These are phyloP conservation scores for Pantala flavescens DNA, from an alignment of 1,140 invertebrate species.

Conservation along the genomic window DNA sequence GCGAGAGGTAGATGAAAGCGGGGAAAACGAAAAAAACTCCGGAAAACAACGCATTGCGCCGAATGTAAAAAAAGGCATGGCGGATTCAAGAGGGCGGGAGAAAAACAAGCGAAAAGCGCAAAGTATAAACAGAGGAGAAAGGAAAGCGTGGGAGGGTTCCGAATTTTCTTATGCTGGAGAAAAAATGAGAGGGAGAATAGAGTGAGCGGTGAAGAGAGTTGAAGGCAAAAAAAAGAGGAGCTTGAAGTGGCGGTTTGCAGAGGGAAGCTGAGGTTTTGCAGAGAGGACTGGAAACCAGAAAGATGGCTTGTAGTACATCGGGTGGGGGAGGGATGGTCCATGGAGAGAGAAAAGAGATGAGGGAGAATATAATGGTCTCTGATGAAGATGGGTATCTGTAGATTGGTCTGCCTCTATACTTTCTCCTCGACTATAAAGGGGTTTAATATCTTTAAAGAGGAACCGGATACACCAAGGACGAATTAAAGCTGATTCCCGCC, in stretches of 20 bases:
- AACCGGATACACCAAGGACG: no score
- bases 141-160: background rate
- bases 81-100: background rate
- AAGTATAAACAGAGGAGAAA: background rate
- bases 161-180: background rate
- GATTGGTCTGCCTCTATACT: no score
- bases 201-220: background rate
- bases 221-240: background rate
- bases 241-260: background rate
- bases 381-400: no score
- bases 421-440: no score
- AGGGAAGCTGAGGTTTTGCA: background rate
- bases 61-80: background rate
- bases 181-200: background rate
- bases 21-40: no score
- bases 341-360: background rate
- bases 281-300: background rate
- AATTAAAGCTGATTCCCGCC: no score
- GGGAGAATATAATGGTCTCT: background rate
- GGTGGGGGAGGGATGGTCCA: background rate
- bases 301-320: background rate
- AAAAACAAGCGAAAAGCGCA: slow-evolving; percentile 1
- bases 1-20: no score
- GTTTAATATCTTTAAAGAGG: no score
- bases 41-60: background rate